Evolutionary conservation across 2,888 invertebrate species (phyloP), one percentile per base, ranked within the genome.

Genomic region (Dicyrtoma fusca): DNA sequence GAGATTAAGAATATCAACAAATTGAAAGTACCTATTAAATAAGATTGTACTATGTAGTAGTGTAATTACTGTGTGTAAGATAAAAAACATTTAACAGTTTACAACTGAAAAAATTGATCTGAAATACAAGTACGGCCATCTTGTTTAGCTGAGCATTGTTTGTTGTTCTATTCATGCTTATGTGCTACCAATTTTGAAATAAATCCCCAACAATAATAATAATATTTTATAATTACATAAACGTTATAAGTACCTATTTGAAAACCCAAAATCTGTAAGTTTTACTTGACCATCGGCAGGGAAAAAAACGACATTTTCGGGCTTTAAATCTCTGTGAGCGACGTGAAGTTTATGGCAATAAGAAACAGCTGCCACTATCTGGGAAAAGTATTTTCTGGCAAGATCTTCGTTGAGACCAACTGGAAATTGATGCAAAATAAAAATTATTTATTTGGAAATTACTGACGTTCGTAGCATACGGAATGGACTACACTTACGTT

Each of bases 221-320:
- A n/a, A n/a, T n/a, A n/a, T n/a, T n/a, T n/a, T n/a, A n/a, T n/a
- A n/a, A n/a, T n/a, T n/a, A n/a, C n/a, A n/a, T n/a, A n/a, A n/a
- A n/a, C n/a, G n/a, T n/a, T n/a, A n/a, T n/a, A n/a, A n/a, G 59
- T 86, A 88, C 81, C 86, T 84, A 87, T 99, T 99, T 85, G 97
- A 97, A 82, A 91, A 91, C 83, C 97, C 99, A 86, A 99, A 99
- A 86, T 99, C 99, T 75, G 99, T 99, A 83, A 99, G 87, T 86
- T 99, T 99, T 44, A 99, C 98, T 83, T 95, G 96, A 25, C 68
- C 72, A 23, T 71, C 63, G 14, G 65, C 57, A 85, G 97, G 95
- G 85, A 99, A 99, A 86, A 98, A 98, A 64, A 99, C 97, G 74
- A 99, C 98, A 87, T 99, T 99, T 85, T 99, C 99, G 14, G 98